Evolutionary conservation across 2,888 invertebrate genomes (phyloP), one percentile per base, ranked within the genome.

Genomic region (Neuroscelio doddi): DNA sequence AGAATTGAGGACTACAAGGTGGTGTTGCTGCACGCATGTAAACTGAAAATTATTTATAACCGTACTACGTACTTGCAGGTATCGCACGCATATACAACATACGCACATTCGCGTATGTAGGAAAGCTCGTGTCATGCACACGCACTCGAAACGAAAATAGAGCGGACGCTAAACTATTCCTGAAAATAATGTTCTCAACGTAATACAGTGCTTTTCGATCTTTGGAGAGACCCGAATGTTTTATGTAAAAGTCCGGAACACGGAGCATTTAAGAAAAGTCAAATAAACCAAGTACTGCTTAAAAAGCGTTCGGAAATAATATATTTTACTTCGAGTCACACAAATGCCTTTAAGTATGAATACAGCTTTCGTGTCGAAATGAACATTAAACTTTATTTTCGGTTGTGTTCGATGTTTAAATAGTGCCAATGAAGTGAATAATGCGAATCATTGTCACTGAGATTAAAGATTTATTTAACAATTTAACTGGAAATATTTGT

Each of bases 21-120:
- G 52, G 56, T 38, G 63, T 56, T 46, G 56, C 52, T 56, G 57
- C 45, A 45, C 45, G 61, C 56, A 36, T 53, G 64, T 64, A 64
- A 64, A 64, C 57, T 58, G 46, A 7, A 53, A 53, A 49, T 44
- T 64, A 64, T 58, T 64, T 64, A 58, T 58, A 58, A 57, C 38
- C 49, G 42, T 32, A 39, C 38, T 42, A 55, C 29, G 46, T 47
- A 61, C 44, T 46, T 16, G 51, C 47, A 47, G 51, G 52, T 64
- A 57, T 15, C 46, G 36, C 36, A 14, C 36, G 36, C 15, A 14
- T 36, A 21, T 5, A 5, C 21, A 5, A 21, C 5, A 21, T 21
- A 21, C 3, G 21, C 5, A 21, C 21, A 5, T 21, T 2, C 5
- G 21, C 5, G 21, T 21, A 21, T 5, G 21, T 21, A 21, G 21